Percentiles rank a stretch among this genome's conserved stretches.
These are phyloP conservation scores for Drosophila flavopinicola DNA, from an alignment of 2,888 invertebrate genomes.

Conservation along the genomic window DNA sequence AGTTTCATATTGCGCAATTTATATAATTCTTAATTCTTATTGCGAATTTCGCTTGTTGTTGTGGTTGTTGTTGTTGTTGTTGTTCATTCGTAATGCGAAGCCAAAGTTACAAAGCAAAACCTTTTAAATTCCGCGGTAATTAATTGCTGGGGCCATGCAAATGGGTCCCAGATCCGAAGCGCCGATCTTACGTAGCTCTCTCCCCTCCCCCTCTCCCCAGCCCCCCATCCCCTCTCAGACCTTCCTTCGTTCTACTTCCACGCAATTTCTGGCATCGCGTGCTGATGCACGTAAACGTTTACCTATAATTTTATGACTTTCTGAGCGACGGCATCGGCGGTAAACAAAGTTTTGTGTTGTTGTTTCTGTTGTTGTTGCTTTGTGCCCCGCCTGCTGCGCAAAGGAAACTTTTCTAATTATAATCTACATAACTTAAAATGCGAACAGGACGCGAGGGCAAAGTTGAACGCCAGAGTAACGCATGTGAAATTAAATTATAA, in stretches of 20 bases:
- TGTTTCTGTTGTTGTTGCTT: constrained; percentile 6
- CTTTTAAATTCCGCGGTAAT: constrained; percentile 68
- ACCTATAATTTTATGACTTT: constrained; percentile 80
- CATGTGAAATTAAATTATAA: constrained; percentile 77
- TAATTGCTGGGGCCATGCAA: constrained; percentile 67
- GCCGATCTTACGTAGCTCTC: neutral
- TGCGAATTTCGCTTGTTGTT: constrained; percentile 44
- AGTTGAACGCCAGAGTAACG: constrained; percentile 65
- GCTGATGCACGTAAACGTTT: constrained; percentile 78
- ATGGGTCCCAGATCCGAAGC: constrained; percentile 26
- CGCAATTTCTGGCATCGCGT: constrained; percentile 30
- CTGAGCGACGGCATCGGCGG: constrained; percentile 40
- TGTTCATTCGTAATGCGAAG: constrained; percentile 40
- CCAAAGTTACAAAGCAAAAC: constrained; percentile 49
- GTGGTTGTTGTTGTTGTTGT: constrained; percentile 25
- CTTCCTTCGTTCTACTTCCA: no score
- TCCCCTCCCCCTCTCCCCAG: neutral
- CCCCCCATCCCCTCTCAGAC: neutral
- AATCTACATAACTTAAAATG: constrained; percentile 80
- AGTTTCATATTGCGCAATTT: constrained; percentile 74
- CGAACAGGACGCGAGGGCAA: constrained; percentile 69
- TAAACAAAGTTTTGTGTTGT: constrained; percentile 38
- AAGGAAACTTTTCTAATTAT: constrained; percentile 77
- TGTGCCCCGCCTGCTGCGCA: constrained; percentile 1
- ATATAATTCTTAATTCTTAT: constrained; percentile 56